phyloP scores from a whole-genome alignment of 2,113 vertebrate species.

The Ageneiosus marmoratus region DNA sequence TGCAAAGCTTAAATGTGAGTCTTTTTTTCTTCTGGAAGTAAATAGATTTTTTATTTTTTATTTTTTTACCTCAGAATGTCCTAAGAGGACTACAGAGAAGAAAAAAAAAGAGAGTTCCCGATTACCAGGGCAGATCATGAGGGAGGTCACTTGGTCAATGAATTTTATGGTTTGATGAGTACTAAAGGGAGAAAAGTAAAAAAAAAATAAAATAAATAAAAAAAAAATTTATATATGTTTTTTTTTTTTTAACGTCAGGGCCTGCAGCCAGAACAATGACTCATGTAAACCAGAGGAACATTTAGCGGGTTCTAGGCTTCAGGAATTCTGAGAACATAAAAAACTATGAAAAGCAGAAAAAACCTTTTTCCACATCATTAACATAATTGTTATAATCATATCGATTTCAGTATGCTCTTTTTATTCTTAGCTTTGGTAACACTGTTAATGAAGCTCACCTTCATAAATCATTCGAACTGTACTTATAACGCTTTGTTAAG shows the following conservation, averaged over 20 bases:
- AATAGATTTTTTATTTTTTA: not conserved
- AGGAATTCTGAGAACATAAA: not conserved
- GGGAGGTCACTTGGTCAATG: constrained; percentile 10
- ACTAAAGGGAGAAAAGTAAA: constrained; percentile 3
- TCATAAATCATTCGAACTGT: not conserved
- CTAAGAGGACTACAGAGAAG: not conserved
- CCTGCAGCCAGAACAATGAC: constrained; percentile 9
- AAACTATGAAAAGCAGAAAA: not conserved
- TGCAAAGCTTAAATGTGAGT: not conserved
- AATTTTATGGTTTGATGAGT: constrained; percentile 26
- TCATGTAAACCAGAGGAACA: not conserved
- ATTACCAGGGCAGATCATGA: constrained; percentile 24
- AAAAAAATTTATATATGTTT: too few relatives aligned
- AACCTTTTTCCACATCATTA: not conserved
- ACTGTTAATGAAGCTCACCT: not conserved
- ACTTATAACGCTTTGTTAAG: not conserved
- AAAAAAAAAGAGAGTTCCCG: not conserved
- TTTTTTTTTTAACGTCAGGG: not conserved
- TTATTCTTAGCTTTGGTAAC: not conserved
- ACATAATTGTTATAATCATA: not conserved
- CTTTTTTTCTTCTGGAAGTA: not conserved
- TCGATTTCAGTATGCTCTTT: not conserved
- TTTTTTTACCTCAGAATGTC: not conserved
- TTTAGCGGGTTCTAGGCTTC: not conserved
- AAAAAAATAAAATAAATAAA: not conserved